Evolutionary conservation across 2,797 vertebrate species (phyloP), one percentile per base, ranked within the genome.

Genomic region (Sebastes vulpes): DNA sequence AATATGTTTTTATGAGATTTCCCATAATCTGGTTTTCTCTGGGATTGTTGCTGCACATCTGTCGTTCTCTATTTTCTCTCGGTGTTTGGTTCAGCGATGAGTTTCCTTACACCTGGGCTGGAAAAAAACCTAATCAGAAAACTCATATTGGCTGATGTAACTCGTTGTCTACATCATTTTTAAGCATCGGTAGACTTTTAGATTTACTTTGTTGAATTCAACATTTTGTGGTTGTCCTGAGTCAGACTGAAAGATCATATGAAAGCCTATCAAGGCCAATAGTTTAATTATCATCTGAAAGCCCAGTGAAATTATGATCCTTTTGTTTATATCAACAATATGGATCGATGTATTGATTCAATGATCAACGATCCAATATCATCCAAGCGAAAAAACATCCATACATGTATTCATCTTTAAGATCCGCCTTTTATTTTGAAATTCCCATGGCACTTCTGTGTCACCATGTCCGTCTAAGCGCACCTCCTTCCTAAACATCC

Each of bases 1-100:
- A 91, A 89, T 92, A 59, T 83, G 70, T 67, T 87, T 91, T 94
- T 89, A 94, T 90, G 90, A 91, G 90, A 93, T 93, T 94, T 89
- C 67, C 68, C 10, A 38, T 92, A 93, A 94, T 91, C 89, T 77
- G 38, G 80, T 95, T 94, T 89, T 81, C 74, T 65, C 71, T 32
- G 78, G 50, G 84, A 74, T 86, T 86, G 63, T 74, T 63, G 80
- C 75, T 28, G 76, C 84, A 75, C 77, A 72, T 81, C 72, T 85
- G 85, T 85, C 56, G 58, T 78, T 79, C 42, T 68, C 46, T 9
- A 32, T 74, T 86, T 53, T 75, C 38, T 54, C 14, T 38, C 63
- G 1, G n/a, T 46, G 23, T 69, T 72, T 67, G 5, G 14, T 29
- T 52, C 9, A 4, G 21, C 4, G 20, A 53, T 31, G 54, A 69